phyloP scores from a whole-genome alignment of 2,888 invertebrate genomes.

The Diloba caeruleocephala region DNA sequence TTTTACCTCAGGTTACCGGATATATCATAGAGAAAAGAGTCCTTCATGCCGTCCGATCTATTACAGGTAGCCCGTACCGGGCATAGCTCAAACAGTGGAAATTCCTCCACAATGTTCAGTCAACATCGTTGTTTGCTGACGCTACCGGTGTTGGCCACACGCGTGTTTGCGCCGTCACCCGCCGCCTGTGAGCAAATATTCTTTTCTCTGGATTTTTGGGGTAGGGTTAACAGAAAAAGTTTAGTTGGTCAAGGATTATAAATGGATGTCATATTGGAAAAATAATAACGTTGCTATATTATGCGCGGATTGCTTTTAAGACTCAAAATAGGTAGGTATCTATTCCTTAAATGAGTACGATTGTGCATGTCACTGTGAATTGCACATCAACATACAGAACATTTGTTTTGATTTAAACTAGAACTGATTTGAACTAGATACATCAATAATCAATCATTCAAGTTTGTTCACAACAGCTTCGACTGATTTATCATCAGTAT shows the following conservation, averaged over 20 bases:
- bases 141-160: constrained; percentile 89
- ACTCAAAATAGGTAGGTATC: too few species aligned
- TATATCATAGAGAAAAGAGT: constrained; percentile 33
- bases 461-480: too few species aligned
- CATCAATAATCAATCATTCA: too few species aligned
- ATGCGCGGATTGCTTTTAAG: too few species aligned
- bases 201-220: constrained; percentile 78
- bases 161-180: constrained; percentile 71
- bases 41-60: constrained; percentile 44
- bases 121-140: constrained; percentile 82
- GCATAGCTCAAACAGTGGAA: constrained; percentile 76
- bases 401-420: too few species aligned
- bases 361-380: too few species aligned
- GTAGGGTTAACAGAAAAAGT: constrained; percentile 67
- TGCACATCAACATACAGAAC: too few species aligned
- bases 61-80: constrained; percentile 69
- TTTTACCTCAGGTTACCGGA: constrained; percentile 47
- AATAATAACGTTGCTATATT: too few species aligned
- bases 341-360: too few species aligned
- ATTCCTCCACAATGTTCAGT: constrained; percentile 77
- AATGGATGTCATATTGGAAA: too few species aligned
- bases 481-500: too few species aligned
- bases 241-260: constrained; percentile 6
- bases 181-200: constrained; percentile 78
- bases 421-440: too few species aligned